Percentiles rank a stretch among this genome's conserved stretches.
Conservation (phyloP, 2,113 vertebrate genomes). For the Sardina pilchardus region DNA sequence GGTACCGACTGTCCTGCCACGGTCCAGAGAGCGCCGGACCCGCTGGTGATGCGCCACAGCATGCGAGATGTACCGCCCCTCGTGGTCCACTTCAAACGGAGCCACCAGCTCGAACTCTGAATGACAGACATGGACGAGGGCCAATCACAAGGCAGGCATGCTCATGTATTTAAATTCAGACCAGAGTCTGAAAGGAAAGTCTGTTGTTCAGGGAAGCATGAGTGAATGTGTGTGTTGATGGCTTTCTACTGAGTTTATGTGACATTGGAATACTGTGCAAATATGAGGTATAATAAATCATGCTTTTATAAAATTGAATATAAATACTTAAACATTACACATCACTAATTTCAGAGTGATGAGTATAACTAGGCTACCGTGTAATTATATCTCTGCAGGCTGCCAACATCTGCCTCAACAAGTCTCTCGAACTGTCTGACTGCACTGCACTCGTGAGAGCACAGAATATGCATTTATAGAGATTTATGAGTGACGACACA, state of each 20-base stretch:
- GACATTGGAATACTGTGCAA: neutral
- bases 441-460: neutral
- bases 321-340: neutral
- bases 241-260: neutral
- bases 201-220: neutral
- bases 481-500: slow-evolving; percentile 24
- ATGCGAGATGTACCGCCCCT: slow-evolving; percentile 77
- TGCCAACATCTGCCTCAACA: slow-evolving; percentile 10
- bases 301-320: neutral
- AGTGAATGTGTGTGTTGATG: neutral
- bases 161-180: neutral
- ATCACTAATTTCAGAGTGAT: neutral
- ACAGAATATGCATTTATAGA: slow-evolving; percentile 48
- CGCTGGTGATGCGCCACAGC: slow-evolving; percentile 73
- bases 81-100: slow-evolving; percentile 79
- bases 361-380: neutral
- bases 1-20: neutral
- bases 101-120: slow-evolving; percentile 83
- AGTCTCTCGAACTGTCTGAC: slow-evolving; percentile 11
- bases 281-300: neutral
- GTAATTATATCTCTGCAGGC: slow-evolving; percentile 7
- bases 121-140: neutral
- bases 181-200: no score
- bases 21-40: slow-evolving; percentile 59
- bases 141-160: neutral